These are phyloP conservation scores for Cecropterus lyciades DNA, from an alignment of 1,140 invertebrate genomes.

Conservation along the genomic window DNA sequence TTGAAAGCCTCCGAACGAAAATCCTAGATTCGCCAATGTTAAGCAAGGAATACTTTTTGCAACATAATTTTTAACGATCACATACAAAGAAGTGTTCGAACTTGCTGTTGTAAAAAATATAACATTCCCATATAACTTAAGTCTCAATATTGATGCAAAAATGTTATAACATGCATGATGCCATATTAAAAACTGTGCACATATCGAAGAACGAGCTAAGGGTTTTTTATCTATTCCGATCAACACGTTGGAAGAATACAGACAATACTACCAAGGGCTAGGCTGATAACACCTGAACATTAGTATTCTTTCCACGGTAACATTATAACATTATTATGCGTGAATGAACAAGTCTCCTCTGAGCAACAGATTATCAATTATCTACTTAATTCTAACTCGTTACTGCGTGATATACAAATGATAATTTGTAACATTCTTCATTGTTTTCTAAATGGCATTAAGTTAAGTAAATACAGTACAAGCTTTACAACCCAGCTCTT, in stretches of 20 bases:
- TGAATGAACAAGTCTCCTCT: slow-evolving; percentile 30
- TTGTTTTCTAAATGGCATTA: slow-evolving; percentile 30
- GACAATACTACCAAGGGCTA: slow-evolving; percentile 14
- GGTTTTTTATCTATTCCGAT: slow-evolving; percentile 17
- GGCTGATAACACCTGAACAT: slow-evolving; percentile 28
- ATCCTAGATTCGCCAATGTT: too few species aligned
- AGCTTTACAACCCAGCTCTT: slow-evolving; percentile 17
- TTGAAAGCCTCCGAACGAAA: too few species aligned
- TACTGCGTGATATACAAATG: slow-evolving; percentile 8
- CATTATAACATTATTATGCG: slow-evolving; percentile 36
- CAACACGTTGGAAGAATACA: slow-evolving; percentile 23
- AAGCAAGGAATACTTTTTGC: too few species aligned
- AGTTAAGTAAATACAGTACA: slow-evolving; percentile 17
- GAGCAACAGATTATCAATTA: slow-evolving; percentile 33
- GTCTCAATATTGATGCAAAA: slow-evolving; percentile 12
- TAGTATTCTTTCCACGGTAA: slow-evolving; percentile 23
- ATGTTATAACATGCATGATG: too few species aligned
- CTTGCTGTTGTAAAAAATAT: background rate
- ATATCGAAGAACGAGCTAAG: slow-evolving; percentile 14
- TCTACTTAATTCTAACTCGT: slow-evolving; percentile 30
- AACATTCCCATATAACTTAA: background rate
- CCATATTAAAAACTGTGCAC: too few species aligned
- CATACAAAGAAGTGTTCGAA: too few species aligned
- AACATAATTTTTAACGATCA: too few species aligned
- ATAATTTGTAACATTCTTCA: slow-evolving; percentile 25